Percentiles rank a stretch among this genome's conserved stretches.
Conservation (phyloP, 2,113 vertebrate genomes). For the Cynocephalus volans region DNA sequence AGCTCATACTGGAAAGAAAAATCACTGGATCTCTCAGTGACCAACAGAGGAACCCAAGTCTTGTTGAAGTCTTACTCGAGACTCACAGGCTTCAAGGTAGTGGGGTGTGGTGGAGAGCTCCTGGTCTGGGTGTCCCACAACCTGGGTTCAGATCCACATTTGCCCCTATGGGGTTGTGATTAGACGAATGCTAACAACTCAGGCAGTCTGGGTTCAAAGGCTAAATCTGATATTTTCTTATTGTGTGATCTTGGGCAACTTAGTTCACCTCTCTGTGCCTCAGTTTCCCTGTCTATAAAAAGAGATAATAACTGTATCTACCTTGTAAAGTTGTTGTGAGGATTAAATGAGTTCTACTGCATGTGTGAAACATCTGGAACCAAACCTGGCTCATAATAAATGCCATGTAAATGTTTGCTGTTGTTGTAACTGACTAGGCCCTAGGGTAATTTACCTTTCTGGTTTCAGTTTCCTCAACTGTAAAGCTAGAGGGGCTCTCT, state of each 20-base stretch:
- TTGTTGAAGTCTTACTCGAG: background rate
- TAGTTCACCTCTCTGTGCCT: slow-evolving; percentile 9
- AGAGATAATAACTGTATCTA: background rate
- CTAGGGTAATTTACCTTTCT: background rate
- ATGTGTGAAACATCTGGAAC: background rate
- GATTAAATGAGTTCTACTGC: background rate
- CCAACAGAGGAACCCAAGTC: background rate
- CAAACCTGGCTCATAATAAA: background rate
- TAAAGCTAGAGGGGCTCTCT: background rate
- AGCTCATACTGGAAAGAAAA: slow-evolving; percentile 3
- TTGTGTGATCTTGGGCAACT: background rate
- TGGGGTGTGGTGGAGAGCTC: accelerated
- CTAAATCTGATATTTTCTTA: background rate
- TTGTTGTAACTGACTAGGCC: background rate
- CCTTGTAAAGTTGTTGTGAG: background rate
- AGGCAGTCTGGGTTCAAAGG: background rate
- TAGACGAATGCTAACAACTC: background rate
- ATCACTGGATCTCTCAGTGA: background rate
- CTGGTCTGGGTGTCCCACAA: background rate
- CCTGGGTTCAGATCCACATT: background rate
- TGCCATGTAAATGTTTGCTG: background rate
- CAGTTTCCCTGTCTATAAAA: background rate
- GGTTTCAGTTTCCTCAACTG: background rate
- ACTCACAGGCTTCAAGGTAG: background rate
- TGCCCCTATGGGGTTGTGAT: background rate